Evolutionary conservation across 1,140 invertebrate genomes (phyloP).

Genomic region (Chymomyza costata): DNA sequence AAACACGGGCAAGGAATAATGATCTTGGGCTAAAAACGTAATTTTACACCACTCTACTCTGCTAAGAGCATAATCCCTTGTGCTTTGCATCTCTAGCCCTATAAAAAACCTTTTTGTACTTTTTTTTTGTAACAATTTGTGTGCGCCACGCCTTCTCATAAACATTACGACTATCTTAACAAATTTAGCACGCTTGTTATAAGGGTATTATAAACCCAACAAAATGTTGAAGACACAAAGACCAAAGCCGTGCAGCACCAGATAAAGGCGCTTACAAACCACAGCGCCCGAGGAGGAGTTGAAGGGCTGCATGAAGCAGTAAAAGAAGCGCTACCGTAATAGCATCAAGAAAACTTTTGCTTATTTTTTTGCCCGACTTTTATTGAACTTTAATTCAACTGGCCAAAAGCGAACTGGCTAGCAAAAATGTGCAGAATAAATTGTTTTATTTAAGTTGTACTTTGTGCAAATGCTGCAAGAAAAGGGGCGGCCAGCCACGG

Average conservation of each 20-base stretch:
- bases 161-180: no score
- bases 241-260: constrained; percentile 5
- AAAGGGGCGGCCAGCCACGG: constrained; percentile 6
- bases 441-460: constrained; percentile 53
- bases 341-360: constrained; percentile 14
- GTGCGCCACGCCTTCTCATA: neutral
- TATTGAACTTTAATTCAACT: constrained; percentile 68
- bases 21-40: no score
- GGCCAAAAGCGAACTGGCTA: constrained; percentile 23
- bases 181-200: no score
- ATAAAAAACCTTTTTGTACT: neutral
- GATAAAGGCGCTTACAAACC: constrained; percentile 43
- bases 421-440: constrained; percentile 52
- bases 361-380: constrained; percentile 23
- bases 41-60: no score
- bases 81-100: no score
- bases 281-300: constrained; percentile 13
- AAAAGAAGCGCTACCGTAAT: neutral
- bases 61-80: no score
- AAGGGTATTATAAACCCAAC: no score
- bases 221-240: constrained; percentile 31
- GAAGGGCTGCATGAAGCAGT: constrained; percentile 2
- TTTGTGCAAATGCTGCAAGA: constrained; percentile 31
- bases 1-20: no score
- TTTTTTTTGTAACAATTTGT: neutral